Evolutionary conservation across 2,797 vertebrate species (phyloP).

Genomic region (Coilia nasus): DNA sequence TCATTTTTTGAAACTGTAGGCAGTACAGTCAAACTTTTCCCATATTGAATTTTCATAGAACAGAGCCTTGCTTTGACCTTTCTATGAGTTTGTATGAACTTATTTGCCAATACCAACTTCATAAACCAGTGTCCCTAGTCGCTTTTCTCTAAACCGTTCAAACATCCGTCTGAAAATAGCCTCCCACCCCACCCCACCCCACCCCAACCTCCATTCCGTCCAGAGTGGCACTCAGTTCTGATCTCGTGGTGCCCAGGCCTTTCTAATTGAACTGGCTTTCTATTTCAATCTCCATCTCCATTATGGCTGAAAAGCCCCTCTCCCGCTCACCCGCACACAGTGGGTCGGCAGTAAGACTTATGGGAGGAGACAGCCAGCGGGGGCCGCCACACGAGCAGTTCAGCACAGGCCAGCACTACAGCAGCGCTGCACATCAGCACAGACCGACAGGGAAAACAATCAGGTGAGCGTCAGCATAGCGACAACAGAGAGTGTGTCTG

Average conservation of each 20-base stretch:
- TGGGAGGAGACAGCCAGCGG: constrained; percentile 18
- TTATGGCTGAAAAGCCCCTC: neutral
- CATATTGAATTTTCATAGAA: neutral
- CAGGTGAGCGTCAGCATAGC: constrained; percentile 60
- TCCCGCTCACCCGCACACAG: neutral
- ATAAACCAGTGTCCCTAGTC: neutral
- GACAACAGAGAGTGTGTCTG: constrained; percentile 55
- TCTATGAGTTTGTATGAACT: neutral
- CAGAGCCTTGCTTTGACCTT: neutral
- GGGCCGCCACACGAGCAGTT: constrained; percentile 21
- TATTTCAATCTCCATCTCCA: neutral
- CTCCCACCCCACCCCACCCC: no score
- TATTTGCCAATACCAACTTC: neutral
- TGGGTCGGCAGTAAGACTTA: constrained; percentile 32
- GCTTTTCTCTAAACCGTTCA: neutral
- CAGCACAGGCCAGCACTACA: constrained; percentile 54
- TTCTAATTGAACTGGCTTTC: neutral
- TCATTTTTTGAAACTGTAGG: neutral
- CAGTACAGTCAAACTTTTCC: neutral
- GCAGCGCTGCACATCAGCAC: constrained; percentile 30
- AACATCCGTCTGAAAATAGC: neutral
- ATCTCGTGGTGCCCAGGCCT: neutral
- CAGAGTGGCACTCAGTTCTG: neutral
- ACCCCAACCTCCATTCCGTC: neutral
- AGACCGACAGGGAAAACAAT: constrained; percentile 67